phyloP scores from a whole-genome alignment of 2,113 vertebrate species.

The Lonchura striata region DNA sequence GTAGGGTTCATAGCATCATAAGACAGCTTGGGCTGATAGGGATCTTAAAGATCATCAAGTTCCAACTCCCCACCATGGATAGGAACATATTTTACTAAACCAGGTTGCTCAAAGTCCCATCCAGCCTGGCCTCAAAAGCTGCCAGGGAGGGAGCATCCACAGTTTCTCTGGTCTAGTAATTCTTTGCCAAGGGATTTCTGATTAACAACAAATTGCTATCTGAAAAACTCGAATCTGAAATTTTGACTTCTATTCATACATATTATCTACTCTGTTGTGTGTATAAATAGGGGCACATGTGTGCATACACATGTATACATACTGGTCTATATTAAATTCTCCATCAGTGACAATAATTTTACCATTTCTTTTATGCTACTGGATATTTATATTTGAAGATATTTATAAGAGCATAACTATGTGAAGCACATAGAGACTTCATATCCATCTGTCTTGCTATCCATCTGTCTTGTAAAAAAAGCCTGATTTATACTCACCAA shows the following conservation, averaged over 20 bases:
- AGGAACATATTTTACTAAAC: neutral
- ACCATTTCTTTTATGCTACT: neutral
- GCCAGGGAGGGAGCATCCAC: neutral
- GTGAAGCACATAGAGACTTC: neutral
- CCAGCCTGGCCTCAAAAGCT: neutral
- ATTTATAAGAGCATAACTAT: neutral
- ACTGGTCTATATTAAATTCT: neutral
- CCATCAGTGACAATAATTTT: neutral
- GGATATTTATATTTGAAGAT: neutral
- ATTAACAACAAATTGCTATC: neutral
- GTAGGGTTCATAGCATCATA: neutral
- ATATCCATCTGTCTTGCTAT: neutral
- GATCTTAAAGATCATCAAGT: neutral
- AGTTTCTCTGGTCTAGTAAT: neutral
- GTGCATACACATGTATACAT: neutral
- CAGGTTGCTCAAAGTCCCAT: neutral
- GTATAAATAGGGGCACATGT: rapidly evolving
- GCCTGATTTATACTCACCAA: neutral
- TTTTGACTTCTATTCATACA: neutral
- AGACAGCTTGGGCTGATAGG: neutral
- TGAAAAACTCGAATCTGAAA: neutral
- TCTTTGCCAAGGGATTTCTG: neutral
- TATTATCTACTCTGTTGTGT: neutral
- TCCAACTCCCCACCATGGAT: rapidly evolving
- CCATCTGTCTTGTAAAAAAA: neutral